A percentile compares a stretch with the other conserved stretches of the same genome.
Conservation (phyloP, 2,113 vertebrate species). For the Talpa occidentalis region DNA sequence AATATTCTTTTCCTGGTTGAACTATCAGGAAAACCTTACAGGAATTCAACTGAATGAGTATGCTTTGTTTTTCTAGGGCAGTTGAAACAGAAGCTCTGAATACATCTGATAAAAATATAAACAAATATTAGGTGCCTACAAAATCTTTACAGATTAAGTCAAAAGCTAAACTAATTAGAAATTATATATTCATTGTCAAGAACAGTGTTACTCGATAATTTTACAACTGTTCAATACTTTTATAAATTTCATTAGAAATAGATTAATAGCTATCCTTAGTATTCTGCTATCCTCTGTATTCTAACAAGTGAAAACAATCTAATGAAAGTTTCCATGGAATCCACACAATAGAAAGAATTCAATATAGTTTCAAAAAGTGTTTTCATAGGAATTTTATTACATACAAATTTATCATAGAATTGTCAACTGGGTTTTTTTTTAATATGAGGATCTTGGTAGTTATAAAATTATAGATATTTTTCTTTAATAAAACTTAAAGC, state of each 20-base stretch:
- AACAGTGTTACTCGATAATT: neutral
- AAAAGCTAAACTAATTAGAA: conserved; percentile 24
- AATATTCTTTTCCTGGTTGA: neutral
- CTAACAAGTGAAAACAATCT: conserved; percentile 10
- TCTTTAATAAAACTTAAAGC: conserved; percentile 23
- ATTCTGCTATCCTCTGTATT: neutral
- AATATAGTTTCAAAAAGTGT: neutral
- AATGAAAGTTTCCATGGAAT: conserved; percentile 25
- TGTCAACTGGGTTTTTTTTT: neutral
- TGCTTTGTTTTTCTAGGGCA: conserved; percentile 10
- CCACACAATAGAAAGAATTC: neutral
- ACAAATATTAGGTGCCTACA: neutral
- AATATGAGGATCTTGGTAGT: neutral
- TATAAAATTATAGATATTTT: conserved; percentile 11
- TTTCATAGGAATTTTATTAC: conserved; percentile 2
- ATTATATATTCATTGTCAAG: neutral
- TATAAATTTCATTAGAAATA: conserved; percentile 31
- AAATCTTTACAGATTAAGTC: neutral
- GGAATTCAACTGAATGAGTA: neutral
- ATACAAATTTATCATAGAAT: conserved; percentile 39
- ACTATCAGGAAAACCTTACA: neutral
- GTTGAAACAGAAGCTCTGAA: neutral
- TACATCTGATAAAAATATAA: neutral
- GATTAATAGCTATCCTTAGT: neutral
- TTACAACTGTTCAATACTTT: conserved; percentile 19